Base-by-base conservation (phyloP, 1,140 invertebrate genomes). In the Ceratosolen fusciceps region DNA sequence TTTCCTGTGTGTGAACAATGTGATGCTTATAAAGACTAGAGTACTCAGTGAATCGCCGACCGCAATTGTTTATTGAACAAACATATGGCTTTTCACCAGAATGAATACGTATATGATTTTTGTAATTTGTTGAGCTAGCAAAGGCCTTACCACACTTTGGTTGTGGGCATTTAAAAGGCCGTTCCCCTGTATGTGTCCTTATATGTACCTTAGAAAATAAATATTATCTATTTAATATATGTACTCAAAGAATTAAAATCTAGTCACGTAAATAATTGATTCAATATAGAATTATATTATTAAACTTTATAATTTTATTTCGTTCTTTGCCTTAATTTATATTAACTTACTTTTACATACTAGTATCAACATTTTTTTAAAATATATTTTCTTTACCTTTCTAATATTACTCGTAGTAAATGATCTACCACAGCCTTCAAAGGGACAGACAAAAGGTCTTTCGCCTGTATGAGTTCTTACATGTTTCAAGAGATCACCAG, bases 371-470 rank as follows among this genome's bases (percentile, higher is more conserved):
- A 47, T 54, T 0, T 19, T 47, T 52, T 19, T 43, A 0, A 9
- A 75, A 62, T 62, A n/a, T n/a, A n/a, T n/a, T n/a, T n/a, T n/a
- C n/a, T n/a, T 47, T 81, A 94, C 93, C 89, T 94, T 95, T 39
- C 93, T 89, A 54, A 94, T 94, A 84, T 95, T 94, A n/a, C 93
- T 94, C 9, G 94, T 95, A 0, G 94, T 94, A 83, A 95, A 95
- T 3, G 93, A 93, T 82, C 93, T 90, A 31, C 92, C 92, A 87
- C 94, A 95, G 31, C 92, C 93, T 68, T 92, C 91, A 65, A 92
- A 88, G 0, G 92, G 92, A 88, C 94, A 95, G 78, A 92, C 88
- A 83, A 95, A 95, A 16, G 94, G 94, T 71, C 93, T 89, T 85
- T 95, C 94, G 0, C 93, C 94, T 77, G 94, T 95, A 84, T 94